Percentiles rank a stretch among this genome's conserved stretches.
phyloP scores from a whole-genome alignment of 2,797 vertebrate genomes.

The Smutsia temminckii region DNA sequence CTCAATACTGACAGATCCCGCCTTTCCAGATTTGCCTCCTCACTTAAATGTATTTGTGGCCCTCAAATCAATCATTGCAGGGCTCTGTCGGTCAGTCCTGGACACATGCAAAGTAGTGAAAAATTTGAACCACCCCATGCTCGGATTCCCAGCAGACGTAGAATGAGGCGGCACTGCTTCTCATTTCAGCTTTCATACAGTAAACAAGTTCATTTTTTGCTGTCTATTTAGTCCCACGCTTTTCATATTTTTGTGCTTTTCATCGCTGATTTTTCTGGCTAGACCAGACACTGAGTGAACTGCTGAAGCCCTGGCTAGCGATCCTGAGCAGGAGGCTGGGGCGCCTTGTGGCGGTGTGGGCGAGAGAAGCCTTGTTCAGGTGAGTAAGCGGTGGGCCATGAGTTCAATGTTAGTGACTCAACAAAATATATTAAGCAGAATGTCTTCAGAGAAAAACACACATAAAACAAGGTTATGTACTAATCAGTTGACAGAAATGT shows the following conservation, averaged over 20 bases:
- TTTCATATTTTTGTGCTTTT: background rate
- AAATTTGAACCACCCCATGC: fast-evolving
- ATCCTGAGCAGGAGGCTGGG: background rate
- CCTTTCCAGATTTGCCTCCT: background rate
- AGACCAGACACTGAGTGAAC: background rate
- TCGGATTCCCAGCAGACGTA: fast-evolving
- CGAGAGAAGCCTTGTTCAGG: background rate
- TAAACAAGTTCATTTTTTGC: background rate
- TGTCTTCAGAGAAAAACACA: background rate
- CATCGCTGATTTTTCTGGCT: background rate
- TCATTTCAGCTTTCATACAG: background rate
- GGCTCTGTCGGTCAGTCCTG: fast-evolving
- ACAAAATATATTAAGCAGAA: background rate
- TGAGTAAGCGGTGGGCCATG: fast-evolving
- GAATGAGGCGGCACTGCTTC: fast-evolving
- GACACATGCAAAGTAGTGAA: too few species aligned
- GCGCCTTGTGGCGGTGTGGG: fast-evolving
- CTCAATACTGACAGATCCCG: fast-evolving
- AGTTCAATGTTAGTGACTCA: background rate
- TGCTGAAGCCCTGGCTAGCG: too few species aligned
- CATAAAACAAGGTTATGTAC: background rate
- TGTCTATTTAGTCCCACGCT: background rate
- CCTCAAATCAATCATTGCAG: background rate
- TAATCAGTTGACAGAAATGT: background rate
- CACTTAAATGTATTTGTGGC: background rate